Evolutionary conservation across 2,888 invertebrate genomes (phyloP).

Genomic region (Rutpela maculata): DNA sequence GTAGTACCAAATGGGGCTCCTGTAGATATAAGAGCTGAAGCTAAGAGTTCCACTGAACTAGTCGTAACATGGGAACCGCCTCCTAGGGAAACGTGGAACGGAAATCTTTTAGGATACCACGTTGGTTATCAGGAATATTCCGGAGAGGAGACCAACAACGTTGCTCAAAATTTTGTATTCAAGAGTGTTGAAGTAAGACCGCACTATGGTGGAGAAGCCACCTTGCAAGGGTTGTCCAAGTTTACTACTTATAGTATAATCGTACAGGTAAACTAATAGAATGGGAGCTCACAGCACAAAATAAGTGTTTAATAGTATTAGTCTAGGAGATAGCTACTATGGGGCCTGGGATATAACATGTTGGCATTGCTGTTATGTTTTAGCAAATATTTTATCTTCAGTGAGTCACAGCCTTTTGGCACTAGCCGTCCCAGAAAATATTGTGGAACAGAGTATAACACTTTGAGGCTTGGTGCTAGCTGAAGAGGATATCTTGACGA

Average conservation of each 20-base stretch:
- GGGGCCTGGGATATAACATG: too few species aligned
- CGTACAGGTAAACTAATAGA: constrained; percentile 80
- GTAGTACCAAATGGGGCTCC: constrained; percentile 88
- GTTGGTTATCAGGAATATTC: constrained; percentile 87
- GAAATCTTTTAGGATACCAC: constrained; percentile 90
- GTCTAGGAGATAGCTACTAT: too few species aligned
- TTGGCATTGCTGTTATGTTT: too few species aligned
- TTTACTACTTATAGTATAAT: constrained; percentile 88
- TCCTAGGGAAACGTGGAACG: constrained; percentile 90
- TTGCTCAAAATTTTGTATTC: constrained; percentile 79
- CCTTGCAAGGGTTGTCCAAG: constrained; percentile 83
- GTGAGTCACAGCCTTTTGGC: too few species aligned
- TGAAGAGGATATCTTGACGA: too few species aligned
- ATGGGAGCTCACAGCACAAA: too few species aligned
- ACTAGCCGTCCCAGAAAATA: too few species aligned
- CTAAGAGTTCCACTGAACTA: constrained; percentile 90
- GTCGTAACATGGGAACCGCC: constrained; percentile 92
- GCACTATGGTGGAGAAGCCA: constrained; percentile 82
- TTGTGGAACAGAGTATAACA: too few species aligned
- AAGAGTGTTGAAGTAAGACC: constrained; percentile 86
- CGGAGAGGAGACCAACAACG: constrained; percentile 62
- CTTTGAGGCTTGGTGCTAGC: too few species aligned
- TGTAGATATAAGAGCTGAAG: constrained; percentile 86
- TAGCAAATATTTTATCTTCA: too few species aligned
- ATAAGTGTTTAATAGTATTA: too few species aligned